These are phyloP conservation scores for Paratrypauchen microcephalus DNA, from an alignment of 2,797 vertebrate genomes.

Conservation along the genomic window DNA sequence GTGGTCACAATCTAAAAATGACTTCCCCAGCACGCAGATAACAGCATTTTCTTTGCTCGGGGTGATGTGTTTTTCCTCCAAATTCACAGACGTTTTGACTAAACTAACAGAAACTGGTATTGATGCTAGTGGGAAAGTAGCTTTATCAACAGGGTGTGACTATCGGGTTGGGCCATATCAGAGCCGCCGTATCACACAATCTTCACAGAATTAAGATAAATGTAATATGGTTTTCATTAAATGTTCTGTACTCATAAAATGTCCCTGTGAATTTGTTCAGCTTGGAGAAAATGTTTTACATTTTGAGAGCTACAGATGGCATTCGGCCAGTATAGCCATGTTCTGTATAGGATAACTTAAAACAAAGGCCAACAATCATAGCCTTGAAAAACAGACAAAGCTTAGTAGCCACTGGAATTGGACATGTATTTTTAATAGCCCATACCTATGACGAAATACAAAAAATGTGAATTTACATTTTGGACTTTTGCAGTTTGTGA, in stretches of 20 bases:
- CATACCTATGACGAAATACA: no score
- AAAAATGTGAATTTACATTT: no score
- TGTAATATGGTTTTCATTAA: slow-evolving; percentile 5
- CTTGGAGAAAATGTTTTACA: background rate
- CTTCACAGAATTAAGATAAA: slow-evolving; percentile 23
- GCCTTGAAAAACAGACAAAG: no score
- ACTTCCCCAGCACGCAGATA: slow-evolving; percentile 76
- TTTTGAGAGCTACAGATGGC: no score
- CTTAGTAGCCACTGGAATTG: no score
- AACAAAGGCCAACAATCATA: no score
- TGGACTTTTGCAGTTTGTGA: no score
- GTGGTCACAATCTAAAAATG: slow-evolving; percentile 76
- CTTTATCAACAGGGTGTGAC: slow-evolving; percentile 64
- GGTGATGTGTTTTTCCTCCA: slow-evolving; percentile 67
- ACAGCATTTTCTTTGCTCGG: slow-evolving; percentile 56
- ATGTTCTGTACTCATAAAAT: background rate
- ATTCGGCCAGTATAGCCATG: background rate
- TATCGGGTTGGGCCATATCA: slow-evolving; percentile 40
- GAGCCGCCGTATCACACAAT: slow-evolving; percentile 56
- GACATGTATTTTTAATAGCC: no score
- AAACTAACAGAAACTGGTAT: slow-evolving; percentile 48
- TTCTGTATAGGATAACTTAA: background rate
- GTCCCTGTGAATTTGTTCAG: background rate
- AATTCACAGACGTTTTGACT: slow-evolving; percentile 70
- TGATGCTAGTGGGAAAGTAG: slow-evolving; percentile 60